Percentiles rank a stretch among this genome's conserved stretches.
Conservation (phyloP, 92 coral and sea anemone species). For the Muricea muricata region DNA sequence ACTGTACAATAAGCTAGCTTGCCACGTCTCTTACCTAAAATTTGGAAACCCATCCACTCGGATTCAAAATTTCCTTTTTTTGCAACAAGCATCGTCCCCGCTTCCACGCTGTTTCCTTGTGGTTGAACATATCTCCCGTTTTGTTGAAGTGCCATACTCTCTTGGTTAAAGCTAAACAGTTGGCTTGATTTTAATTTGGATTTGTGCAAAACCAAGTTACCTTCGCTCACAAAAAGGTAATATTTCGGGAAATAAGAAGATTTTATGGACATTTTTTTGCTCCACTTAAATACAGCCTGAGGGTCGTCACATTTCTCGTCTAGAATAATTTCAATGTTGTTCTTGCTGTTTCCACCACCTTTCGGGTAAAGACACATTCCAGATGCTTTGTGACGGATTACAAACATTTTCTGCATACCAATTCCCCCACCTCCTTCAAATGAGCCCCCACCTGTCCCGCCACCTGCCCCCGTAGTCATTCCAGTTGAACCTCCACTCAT, state of each 20-base stretch:
- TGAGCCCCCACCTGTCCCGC: neutral
- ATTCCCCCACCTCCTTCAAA: neutral
- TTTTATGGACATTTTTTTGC: neutral
- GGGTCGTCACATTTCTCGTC: neutral
- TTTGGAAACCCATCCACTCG: neutral
- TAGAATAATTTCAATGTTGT: neutral
- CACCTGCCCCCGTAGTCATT: neutral
- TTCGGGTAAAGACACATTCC: conserved; percentile 27
- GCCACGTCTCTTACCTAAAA: neutral
- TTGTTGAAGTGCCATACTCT: neutral
- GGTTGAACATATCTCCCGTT: neutral
- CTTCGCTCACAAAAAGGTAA: neutral
- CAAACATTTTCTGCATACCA: conserved; percentile 12
- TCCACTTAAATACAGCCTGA: neutral
- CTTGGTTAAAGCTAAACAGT: neutral
- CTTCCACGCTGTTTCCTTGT: neutral
- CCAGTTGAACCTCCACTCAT: neutral
- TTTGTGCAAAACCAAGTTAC: neutral
- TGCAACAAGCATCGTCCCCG: neutral
- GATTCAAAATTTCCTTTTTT: neutral
- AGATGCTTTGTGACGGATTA: conserved; percentile 20
- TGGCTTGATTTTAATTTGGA: neutral
- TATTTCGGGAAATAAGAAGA: neutral
- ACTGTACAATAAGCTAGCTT: neutral
- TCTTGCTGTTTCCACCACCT: neutral